A percentile compares a stretch with the other conserved stretches of the same genome.
Evolutionary conservation across 2,888 invertebrate species (phyloP).

Genomic region (Synanthedon vespiformis): DNA sequence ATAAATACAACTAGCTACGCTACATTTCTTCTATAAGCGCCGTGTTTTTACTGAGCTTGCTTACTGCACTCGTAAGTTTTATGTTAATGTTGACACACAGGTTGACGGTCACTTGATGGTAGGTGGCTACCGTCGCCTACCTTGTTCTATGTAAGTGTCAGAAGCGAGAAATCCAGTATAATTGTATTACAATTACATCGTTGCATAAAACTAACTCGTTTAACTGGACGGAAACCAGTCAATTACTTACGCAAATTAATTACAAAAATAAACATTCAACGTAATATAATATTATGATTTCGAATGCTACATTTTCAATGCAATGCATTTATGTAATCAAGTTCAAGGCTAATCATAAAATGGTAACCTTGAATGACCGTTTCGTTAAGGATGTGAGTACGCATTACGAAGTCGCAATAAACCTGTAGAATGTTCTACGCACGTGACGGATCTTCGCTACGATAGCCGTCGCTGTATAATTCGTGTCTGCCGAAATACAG

Average conservation of each 20-base stretch:
- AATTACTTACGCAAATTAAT: too few relatives aligned
- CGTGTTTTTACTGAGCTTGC: too few relatives aligned
- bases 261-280: too few relatives aligned
- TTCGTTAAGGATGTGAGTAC: constrained; percentile 22
- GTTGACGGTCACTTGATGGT: too few relatives aligned
- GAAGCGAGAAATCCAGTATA: too few relatives aligned
- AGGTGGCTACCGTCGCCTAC: too few relatives aligned
- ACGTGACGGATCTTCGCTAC: constrained; percentile 20
- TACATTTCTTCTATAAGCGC: too few relatives aligned
- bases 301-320: constrained; percentile 8
- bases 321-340: constrained; percentile 16
- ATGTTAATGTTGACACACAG: too few relatives aligned
- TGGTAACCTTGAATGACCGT: constrained; percentile 25
- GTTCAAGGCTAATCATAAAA: constrained; percentile 33
- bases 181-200: constrained; percentile 20
- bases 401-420: constrained; percentile 3
- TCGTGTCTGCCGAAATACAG: constrained; percentile 7
- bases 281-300: constrained; percentile 6
- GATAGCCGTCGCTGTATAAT: constrained; percentile 1
- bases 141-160: too few relatives aligned
- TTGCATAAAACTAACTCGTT: constrained; percentile 22
- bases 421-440: constrained; percentile 34
- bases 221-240: constrained; percentile 10
- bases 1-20: too few relatives aligned
- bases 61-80: too few relatives aligned